Percentiles rank a stretch among this genome's conserved stretches.
Evolutionary conservation across 2,888 invertebrate genomes (phyloP).

Genomic region (Tyria jacobaeae): DNA sequence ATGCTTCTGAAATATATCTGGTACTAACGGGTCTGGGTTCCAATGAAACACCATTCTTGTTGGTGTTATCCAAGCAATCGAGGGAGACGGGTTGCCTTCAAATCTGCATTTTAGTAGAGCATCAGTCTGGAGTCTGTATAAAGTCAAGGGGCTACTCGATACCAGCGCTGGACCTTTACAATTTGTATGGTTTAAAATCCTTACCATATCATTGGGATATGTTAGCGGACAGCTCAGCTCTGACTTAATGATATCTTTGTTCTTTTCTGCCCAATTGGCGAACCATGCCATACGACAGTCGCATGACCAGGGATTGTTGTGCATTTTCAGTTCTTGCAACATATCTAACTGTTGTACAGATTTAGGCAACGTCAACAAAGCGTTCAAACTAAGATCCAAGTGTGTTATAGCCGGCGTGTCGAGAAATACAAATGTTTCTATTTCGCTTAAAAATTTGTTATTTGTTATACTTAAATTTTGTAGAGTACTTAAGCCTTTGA

Average conservation of each 20-base stretch:
- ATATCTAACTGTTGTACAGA: conserved; percentile 88
- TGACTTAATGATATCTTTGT: conserved; percentile 82
- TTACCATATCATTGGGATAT: conserved; percentile 90
- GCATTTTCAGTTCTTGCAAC: conserved; percentile 89
- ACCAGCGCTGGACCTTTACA: conserved; percentile 89
- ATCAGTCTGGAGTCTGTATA: conserved; percentile 88
- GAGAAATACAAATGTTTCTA: conserved; percentile 88
- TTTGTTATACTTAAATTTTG: conserved; percentile 87
- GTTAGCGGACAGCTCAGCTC: conserved; percentile 89
- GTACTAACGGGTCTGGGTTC: conserved; percentile 90
- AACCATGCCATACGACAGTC: conserved; percentile 95
- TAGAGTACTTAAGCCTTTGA: conserved; percentile 88
- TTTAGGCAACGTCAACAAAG: conserved; percentile 89
- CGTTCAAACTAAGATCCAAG: conserved; percentile 90
- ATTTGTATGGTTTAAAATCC: conserved; percentile 89
- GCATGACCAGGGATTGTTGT: conserved; percentile 93
- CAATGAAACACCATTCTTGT: conserved; percentile 90
- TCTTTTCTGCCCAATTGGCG: conserved; percentile 80
- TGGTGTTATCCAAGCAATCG: conserved; percentile 95
- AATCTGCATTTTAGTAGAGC: conserved; percentile 92
- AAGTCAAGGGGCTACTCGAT: conserved; percentile 87
- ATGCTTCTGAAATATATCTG: conserved; percentile 89
- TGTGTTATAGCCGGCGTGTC: conserved; percentile 87
- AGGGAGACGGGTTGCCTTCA: conserved; percentile 91
- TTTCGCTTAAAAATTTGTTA: conserved; percentile 87